These are phyloP conservation scores for Semotilus atromaculatus DNA, from an alignment of 2,797 vertebrate genomes.

Conservation along the genomic window DNA sequence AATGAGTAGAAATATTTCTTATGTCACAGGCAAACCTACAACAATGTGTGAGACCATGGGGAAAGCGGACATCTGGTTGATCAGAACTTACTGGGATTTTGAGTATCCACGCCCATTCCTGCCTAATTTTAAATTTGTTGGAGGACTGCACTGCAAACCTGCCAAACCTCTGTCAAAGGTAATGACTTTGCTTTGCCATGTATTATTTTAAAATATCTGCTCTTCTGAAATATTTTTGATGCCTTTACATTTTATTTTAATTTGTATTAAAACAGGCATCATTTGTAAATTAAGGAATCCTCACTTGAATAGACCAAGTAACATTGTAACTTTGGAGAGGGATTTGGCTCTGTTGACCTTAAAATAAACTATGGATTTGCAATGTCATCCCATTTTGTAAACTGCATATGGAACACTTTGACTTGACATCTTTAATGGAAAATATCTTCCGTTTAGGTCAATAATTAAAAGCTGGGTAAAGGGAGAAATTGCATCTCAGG, in stretches of 20 bases:
- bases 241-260: neutral
- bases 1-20: neutral
- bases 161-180: constrained; percentile 85
- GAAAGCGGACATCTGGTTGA: constrained; percentile 89
- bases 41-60: constrained; percentile 81
- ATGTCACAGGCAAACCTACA: constrained; percentile 77
- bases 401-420: no score
- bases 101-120: constrained; percentile 86
- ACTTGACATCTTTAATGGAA: neutral
- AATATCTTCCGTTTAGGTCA: neutral
- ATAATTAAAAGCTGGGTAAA: neutral
- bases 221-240: neutral
- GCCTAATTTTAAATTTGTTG: constrained; percentile 89
- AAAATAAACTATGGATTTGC: no score
- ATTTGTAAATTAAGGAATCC: neutral
- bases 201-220: neutral
- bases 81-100: constrained; percentile 90
- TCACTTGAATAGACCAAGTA: neutral
- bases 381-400: no score
- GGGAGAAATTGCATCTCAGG: neutral
- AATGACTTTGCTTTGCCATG: constrained; percentile 30
- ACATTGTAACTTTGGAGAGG: neutral
- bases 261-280: neutral
- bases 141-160: constrained; percentile 88
- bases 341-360: no score